Conservation (phyloP, 2,797 vertebrate genomes). For the Molossus molossus region DNA sequence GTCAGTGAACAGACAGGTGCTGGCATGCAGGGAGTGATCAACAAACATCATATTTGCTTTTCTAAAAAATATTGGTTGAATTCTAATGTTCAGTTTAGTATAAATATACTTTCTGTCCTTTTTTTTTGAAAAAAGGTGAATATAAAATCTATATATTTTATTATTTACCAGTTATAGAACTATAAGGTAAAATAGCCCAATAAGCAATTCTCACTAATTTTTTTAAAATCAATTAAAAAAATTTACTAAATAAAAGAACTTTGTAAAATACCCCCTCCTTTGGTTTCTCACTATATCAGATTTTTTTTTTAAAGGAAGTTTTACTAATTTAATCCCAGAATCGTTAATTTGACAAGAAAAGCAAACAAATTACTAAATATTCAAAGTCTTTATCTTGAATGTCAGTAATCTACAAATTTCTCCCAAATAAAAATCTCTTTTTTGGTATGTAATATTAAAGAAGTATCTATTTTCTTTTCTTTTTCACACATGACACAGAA, state of each 20-base stretch:
- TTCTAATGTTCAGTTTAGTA: neutral
- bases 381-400: neutral
- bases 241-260: neutral
- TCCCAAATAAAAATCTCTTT: neutral
- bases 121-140: neutral
- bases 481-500: neutral
- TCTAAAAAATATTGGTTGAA: neutral
- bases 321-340: neutral
- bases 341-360: conserved; percentile 2
- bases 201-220: neutral
- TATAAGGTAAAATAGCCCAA: neutral
- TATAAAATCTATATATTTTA: neutral
- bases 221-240: neutral
- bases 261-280: neutral
- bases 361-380: neutral
- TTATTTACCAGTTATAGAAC: neutral
- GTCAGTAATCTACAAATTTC: neutral
- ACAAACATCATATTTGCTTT: neutral
- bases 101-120: neutral
- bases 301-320: neutral
- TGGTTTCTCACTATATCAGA: neutral
- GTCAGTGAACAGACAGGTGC: neutral
- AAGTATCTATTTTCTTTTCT: neutral
- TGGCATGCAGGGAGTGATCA: neutral
- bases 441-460: neutral